Base-by-base conservation (phyloP, 2,113 vertebrate genomes). In the Campylomormyrus numenius region DNA sequence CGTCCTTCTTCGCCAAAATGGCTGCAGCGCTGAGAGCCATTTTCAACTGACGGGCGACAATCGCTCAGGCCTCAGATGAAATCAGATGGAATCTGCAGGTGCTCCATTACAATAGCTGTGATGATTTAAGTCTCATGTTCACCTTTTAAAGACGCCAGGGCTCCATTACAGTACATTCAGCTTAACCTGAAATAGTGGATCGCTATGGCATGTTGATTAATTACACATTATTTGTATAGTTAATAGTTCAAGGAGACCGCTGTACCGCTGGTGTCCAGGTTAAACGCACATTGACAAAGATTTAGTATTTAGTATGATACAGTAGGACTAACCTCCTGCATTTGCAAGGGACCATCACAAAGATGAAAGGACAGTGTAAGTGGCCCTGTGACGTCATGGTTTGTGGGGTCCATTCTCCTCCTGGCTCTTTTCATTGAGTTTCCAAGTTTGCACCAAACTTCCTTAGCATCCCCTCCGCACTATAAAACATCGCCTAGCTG, bases 281-380 rank as follows among this genome's bases (percentile, higher is more conserved):
- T 85, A 85, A 85, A 45, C 11, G 9, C 45, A 85, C 83, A 85
- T 24, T 85, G 83, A 85, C 83, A 85, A 46, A 85, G 83, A 85
- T 46, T 85, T 48, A 46, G 7, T 85, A 85, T 46, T 85, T 48
- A 46, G 7, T 85, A 19, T 9, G 21, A 46, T 42, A 24, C n/a
- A 48, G 35, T 48, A 84, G 35, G 48, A 21, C 80, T 46, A 31
- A 35, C 35, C 27, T 19, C 5, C 31, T 39, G 35, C 31, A 77
- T 39, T 77, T 77, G 17, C 31, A 39, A 39, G 13, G 35, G 70
- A 39, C 31, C 31, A 39, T 80, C 74, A 42, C 74, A 42, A 35
- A 80, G 74, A 80, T 80, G 74, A 80, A 42, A 42, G 35, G 13
- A 42, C 74, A 42, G 74, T 8, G 13, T 21, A 19, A 19, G 17